Evolutionary conservation across 2,888 invertebrate species (phyloP).

Genomic region (Anorthoa munda): DNA sequence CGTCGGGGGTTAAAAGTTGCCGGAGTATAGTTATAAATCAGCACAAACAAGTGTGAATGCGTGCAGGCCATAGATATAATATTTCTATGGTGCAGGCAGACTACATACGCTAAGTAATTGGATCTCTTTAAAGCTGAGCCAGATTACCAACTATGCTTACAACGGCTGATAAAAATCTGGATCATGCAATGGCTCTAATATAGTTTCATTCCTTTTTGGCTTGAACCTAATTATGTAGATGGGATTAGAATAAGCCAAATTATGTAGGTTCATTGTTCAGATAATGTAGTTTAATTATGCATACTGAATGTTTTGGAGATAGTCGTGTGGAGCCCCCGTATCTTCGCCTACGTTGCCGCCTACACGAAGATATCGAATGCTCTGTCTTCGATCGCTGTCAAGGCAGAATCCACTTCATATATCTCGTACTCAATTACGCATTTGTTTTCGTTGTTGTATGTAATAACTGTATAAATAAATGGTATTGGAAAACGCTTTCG

Average conservation of each 20-base stretch:
- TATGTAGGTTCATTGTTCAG: conserved; percentile 76
- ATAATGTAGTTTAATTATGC: conserved; percentile 74
- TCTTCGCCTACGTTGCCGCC: conserved; percentile 78
- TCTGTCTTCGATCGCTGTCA: conserved; percentile 60
- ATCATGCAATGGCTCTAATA: conserved; percentile 41
- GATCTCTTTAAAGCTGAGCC: conserved; percentile 16
- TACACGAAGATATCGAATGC: conserved; percentile 65
- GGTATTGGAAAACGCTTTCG: conserved; percentile 39
- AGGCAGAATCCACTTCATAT: conserved; percentile 56
- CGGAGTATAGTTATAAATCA: not conserved
- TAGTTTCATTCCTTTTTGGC: conserved; percentile 53
- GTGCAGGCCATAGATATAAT: not conserved
- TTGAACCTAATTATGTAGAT: conserved; percentile 59
- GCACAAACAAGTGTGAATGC: conserved; percentile 8
- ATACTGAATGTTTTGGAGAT: conserved; percentile 72
- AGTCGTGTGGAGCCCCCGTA: conserved; percentile 68
- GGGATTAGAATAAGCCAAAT: conserved; percentile 58
- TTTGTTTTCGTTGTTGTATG: conserved; percentile 37
- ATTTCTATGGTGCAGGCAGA: not conserved
- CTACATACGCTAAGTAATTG: conserved; percentile 44
- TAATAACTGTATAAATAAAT: conserved; percentile 45
- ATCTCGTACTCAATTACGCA: conserved; percentile 51
- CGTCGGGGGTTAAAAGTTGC: no score
- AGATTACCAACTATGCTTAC: conserved; percentile 35
- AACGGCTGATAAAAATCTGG: conserved; percentile 47